Base-by-base conservation (phyloP, 2,888 invertebrate species). In the Epirrhoe tristata region DNA sequence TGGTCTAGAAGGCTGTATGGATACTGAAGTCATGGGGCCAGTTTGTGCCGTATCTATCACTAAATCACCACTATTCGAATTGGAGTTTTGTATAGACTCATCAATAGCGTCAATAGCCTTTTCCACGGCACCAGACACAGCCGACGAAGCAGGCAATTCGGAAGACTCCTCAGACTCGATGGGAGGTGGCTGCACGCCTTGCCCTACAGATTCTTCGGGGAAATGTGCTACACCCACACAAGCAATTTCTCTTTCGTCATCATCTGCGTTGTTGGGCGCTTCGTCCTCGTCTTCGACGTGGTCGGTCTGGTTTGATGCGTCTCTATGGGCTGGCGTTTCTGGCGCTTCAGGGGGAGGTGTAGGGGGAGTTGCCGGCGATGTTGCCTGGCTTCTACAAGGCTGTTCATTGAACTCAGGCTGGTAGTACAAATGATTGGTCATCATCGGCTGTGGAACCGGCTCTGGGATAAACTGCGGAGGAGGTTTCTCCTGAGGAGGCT, bases 241-340 rank as follows among this genome's bases (percentile, higher is more conserved):
- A 0, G 93, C 93, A 0, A 93, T 84, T 36, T 91, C 90, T 36
- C 91, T 81, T 74, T 93, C 93, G 58, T 93, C 91, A 52, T 93
- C 92, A 64, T 93, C 93, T 0, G 91, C 90, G 10, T 90, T 89
- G 67, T 90, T 91, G 0, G 88, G 92, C 0, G 91, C 89, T 66
- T 94, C 96, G 72, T 96, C 96, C 63, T 96, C 96, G 75, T 96
- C 96, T 77, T 95, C 94, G 0, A 96, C 95, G 17, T 96, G 95
- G 78, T 97, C 97, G 0, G 97, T 97, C 88, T 97, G 97, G 81
- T 97, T 97, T 59, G 96, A 96, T 0, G 97, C 97, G 79, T 97
- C 97, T 82, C 95, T 87, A 51, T 92, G 97, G n/a, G 96, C 96
- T 39, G 95, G 95, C 4, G 93, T 91, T 69, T 95, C 95, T 0